Conservation (phyloP, 2,113 vertebrate species). For the Scolopax mira region DNA sequence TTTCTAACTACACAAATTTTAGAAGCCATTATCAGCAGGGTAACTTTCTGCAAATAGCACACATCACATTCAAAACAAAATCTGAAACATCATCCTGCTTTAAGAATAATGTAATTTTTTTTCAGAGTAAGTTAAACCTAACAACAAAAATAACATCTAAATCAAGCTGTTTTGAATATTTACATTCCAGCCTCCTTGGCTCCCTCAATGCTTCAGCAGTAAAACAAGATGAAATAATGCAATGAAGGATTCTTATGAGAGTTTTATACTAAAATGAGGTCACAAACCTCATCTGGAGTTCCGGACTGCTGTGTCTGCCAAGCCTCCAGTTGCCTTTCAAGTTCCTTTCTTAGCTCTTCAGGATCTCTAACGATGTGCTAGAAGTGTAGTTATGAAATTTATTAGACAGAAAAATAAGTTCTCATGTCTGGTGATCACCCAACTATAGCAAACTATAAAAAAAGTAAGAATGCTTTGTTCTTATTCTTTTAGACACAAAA, state of each 20-base stretch:
- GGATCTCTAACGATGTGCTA: constrained; percentile 80
- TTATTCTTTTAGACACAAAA: neutral
- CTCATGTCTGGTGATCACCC: neutral
- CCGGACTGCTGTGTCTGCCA: constrained; percentile 84
- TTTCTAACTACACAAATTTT: neutral
- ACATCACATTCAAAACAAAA: neutral
- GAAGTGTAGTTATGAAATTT: neutral
- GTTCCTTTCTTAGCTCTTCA: constrained; percentile 85
- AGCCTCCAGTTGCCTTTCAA: constrained; percentile 89
- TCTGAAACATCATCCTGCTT: neutral
- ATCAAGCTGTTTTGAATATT: neutral
- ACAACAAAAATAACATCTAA: neutral
- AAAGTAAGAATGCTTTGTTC: neutral
- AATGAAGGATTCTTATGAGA: neutral
- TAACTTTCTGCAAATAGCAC: neutral
- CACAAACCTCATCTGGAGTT: constrained; percentile 83
- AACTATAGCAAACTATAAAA: neutral
- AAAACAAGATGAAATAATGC: neutral
- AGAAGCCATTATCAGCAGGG: neutral
- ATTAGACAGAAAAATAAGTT: neutral
- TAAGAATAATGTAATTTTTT: neutral
- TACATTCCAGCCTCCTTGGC: neutral
- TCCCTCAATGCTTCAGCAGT: neutral
- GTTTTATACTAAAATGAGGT: neutral
- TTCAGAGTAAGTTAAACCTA: neutral